Evolutionary conservation across 2,797 vertebrate genomes (phyloP).

Genomic region (Pempheris klunzingeri): DNA sequence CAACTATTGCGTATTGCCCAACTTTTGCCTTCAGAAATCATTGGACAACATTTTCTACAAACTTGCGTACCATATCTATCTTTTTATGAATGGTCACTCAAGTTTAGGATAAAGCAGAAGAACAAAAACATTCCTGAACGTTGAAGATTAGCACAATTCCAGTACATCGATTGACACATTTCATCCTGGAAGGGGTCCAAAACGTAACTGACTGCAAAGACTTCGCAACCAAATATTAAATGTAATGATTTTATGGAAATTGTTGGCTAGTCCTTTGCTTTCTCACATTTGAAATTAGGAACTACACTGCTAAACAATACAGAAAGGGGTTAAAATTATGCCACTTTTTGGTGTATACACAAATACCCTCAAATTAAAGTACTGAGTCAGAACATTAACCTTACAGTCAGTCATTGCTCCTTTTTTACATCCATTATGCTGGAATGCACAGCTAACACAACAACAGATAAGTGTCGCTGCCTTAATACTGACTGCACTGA

Average conservation of each 20-base stretch:
- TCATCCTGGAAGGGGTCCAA: neutral
- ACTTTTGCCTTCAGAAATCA: neutral
- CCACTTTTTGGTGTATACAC: slow-evolving; percentile 1
- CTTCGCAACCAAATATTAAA: neutral
- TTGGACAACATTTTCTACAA: neutral
- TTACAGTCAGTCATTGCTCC: neutral
- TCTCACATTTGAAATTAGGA: slow-evolving; percentile 5
- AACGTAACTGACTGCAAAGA: neutral
- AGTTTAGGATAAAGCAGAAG: neutral
- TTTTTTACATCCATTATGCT: neutral
- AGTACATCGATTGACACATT: neutral
- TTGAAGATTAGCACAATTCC: neutral
- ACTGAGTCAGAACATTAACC: neutral
- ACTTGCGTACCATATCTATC: neutral
- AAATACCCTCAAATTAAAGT: slow-evolving; percentile 14
- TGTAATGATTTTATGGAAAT: neutral
- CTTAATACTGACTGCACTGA: neutral
- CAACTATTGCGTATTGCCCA: neutral
- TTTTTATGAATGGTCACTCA: neutral
- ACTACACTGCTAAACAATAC: neutral
- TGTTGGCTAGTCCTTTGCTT: neutral
- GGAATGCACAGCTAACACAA: slow-evolving; percentile 2
- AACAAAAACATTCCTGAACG: neutral
- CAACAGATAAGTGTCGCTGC: neutral
- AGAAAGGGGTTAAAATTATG: neutral